Percentiles rank a stretch among this genome's conserved stretches.
phyloP scores from a whole-genome alignment of 2,888 invertebrate genomes.

The Bombylius major region DNA sequence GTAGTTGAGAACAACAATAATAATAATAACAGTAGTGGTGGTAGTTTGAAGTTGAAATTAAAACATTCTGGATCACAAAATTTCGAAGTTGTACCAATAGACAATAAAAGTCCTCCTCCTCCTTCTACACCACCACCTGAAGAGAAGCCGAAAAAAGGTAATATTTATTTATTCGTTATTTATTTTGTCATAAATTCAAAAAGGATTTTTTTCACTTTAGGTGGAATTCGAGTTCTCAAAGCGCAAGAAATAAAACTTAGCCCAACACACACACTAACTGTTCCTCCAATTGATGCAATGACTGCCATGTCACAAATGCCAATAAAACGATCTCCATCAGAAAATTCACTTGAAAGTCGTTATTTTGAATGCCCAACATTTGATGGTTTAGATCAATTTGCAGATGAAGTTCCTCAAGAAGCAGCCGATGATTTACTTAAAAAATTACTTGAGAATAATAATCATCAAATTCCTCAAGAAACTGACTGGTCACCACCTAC shows the following conservation, averaged over 20 bases:
- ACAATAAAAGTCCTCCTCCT: slow-evolving; percentile 2
- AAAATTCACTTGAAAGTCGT: slow-evolving; percentile 12
- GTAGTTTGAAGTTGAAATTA: slow-evolving; percentile 18
- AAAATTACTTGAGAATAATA: slow-evolving; percentile 14
- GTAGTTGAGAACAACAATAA: not conserved
- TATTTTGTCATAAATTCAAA: not conserved
- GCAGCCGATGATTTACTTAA: slow-evolving; percentile 18
- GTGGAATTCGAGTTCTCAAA: slow-evolving; percentile 12
- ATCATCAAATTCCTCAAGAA: slow-evolving; percentile 31
- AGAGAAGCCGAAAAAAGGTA: not conserved
- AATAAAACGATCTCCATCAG: not conserved
- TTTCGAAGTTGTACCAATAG: slow-evolving; percentile 16
- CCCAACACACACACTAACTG: slow-evolving; percentile 4
- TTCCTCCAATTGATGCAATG: slow-evolving; percentile 10
- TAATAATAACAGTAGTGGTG: not conserved
- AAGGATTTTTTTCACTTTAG: not conserved
- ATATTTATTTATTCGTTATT: too few species aligned
- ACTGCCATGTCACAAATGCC: slow-evolving; percentile 12
- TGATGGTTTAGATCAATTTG: slow-evolving; percentile 19
- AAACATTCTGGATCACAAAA: slow-evolving; percentile 18
- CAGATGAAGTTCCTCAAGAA: slow-evolving; percentile 14
- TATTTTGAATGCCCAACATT: slow-evolving; percentile 21
- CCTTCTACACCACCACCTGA: not conserved
- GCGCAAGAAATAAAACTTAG: slow-evolving; percentile 17
- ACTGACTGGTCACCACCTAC: slow-evolving; percentile 16